A percentile compares a stretch with the other conserved stretches of the same genome.
Conservation (phyloP, 2,888 invertebrate genomes). For the Drosophila mimica region DNA sequence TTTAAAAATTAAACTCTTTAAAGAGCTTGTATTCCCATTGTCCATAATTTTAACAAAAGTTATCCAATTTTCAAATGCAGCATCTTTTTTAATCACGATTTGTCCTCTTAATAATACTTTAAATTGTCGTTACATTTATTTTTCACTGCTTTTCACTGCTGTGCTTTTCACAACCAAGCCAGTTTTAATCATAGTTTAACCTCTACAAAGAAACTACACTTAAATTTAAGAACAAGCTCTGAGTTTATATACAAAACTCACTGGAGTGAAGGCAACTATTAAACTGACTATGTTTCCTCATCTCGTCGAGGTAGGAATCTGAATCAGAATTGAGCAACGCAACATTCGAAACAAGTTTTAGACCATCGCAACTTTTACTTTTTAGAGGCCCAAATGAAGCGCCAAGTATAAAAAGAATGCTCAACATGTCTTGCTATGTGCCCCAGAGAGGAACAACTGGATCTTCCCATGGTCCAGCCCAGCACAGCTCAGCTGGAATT, state of each 20-base stretch:
- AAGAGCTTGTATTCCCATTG: not conserved
- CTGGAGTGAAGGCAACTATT: not conserved
- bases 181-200: not conserved
- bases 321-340: slow-evolving; percentile 5
- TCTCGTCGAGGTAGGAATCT: slow-evolving; percentile 6
- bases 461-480: slow-evolving; percentile 8
- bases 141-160: not conserved
- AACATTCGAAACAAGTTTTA: slow-evolving; percentile 51
- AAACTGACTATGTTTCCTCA: not conserved
- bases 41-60: not conserved
- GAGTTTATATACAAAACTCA: not conserved
- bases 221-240: not conserved
- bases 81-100: not conserved
- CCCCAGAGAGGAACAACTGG: slow-evolving; percentile 28
- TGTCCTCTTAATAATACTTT: not conserved
- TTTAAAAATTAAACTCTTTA: too few species aligned
- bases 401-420: slow-evolving; percentile 29
- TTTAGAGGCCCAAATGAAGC: slow-evolving; percentile 43
- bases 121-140: not conserved
- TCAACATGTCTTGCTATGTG: slow-evolving; percentile 24
- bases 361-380: slow-evolving; percentile 60
- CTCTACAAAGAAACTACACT: not conserved
- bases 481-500: slow-evolving; percentile 8
- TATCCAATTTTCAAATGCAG: not conserved
- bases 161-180: not conserved